Conservation (phyloP, 2,888 invertebrate genomes). For the Yponomeuta sedellus region DNA sequence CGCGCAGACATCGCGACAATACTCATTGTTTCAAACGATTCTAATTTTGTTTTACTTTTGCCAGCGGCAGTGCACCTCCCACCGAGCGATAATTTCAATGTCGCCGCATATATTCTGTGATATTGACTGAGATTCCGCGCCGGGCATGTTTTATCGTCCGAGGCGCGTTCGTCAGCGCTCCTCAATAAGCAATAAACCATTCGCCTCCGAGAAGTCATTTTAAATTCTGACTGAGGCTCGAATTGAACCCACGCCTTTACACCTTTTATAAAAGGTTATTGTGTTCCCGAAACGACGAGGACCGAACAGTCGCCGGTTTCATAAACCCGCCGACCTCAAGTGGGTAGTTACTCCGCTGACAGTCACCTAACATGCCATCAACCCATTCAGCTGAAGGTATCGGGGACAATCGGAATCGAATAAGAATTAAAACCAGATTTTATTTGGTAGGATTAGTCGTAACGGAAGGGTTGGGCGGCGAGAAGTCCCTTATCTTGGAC, state of each 20-base stretch:
- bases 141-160: constrained; percentile 63
- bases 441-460: constrained; percentile 22
- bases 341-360: neutral
- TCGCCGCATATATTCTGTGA: constrained; percentile 64
- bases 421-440: constrained; percentile 25
- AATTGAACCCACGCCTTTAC: constrained; percentile 67
- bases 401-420: constrained; percentile 21
- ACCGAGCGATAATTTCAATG: constrained; percentile 72
- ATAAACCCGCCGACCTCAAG: constrained; percentile 4
- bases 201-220: constrained; percentile 72
- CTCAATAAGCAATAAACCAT: constrained; percentile 76
- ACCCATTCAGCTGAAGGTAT: constrained; percentile 20
- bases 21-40: constrained; percentile 70
- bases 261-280: constrained; percentile 75
- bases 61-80: constrained; percentile 56
- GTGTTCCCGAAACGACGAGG: constrained; percentile 58
- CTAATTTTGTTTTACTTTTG: constrained; percentile 65
- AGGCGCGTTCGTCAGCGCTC: constrained; percentile 68
- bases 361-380: constrained; percentile 11
- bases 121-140: constrained; percentile 71
- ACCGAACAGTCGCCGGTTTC: constrained; percentile 10
- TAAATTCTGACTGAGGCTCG: constrained; percentile 58
- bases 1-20: constrained; percentile 55
- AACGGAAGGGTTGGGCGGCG: constrained; percentile 15
- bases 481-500: constrained; percentile 25